Evolutionary conservation across 2,113 vertebrate genomes (phyloP), one percentile per base, ranked within the genome.

Genomic region (Carlito syrichta): DNA sequence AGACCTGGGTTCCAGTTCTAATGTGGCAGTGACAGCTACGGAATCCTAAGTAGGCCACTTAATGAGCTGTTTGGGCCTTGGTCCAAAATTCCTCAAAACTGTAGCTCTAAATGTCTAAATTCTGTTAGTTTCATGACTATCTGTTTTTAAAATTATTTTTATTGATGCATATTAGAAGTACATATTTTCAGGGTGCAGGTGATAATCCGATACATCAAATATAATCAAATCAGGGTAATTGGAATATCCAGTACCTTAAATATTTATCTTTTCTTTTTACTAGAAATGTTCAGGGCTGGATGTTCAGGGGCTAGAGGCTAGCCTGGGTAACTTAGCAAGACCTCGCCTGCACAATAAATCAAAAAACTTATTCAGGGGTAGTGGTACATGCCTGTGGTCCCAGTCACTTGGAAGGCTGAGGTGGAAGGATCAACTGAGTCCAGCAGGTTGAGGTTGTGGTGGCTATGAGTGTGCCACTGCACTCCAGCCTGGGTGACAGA

Each of bases 11-110:
- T 90, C 74, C 69, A 78, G 25, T 62, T 74, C 69, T 16, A 38
- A 84, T 22, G 5, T 9, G 20, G 38, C 6, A 78, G 30, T 4
- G 22, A 38, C 2, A 62, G 52, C 45, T 52, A 56, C 3, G 71
- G 8, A 27, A 27, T 32, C 19, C 14, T 19, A 8, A 8, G 12
- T 16, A n/a, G 48, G 45, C 27, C 60, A 60, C n/a, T 23, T n/a
- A 2, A 43, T 38, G 43, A 87, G 50, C 50, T 68, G 6, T 8
- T 40, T 6, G 62, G 43, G 56, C 25, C 32, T 76, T 62, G 12
- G 43, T 48, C 20, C 54, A 58, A 95, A 97, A 93, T 68, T 48
- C 62, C 71, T 89, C 81, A 82, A 50, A 74, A 66, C 54, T n/a
- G 8, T 3, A 77, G 79, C 63, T 52, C 17, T 40, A 43, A 23